These are phyloP conservation scores for Aphis craccivora DNA, from an alignment of 1,140 invertebrate species.

Conservation along the genomic window DNA sequence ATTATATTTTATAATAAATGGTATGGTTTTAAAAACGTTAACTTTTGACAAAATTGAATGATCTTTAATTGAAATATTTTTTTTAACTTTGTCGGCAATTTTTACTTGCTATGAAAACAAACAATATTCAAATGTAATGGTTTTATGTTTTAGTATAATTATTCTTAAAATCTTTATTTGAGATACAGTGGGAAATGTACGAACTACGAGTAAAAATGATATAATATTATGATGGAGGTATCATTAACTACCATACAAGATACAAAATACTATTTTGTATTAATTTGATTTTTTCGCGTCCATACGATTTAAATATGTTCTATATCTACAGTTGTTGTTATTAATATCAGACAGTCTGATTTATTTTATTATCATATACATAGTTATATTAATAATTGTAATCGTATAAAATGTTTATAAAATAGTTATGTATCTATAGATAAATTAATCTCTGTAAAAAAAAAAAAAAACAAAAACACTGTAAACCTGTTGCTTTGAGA, in stretches of 20 bases:
- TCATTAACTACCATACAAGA: too few species aligned
- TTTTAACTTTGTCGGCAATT: not conserved
- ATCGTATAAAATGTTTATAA: not conserved
- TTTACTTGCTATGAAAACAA: not conserved
- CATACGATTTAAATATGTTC: too few species aligned
- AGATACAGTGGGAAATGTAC: not conserved
- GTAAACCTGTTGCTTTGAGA: not conserved
- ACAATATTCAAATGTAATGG: not conserved
- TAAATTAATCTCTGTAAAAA: not conserved
- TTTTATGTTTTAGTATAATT: not conserved
- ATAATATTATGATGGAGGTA: not conserved
- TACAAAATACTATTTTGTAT: too few species aligned
- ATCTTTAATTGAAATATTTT: not conserved
- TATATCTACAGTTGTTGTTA: not conserved
- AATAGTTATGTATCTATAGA: not conserved
- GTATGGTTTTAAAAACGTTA: not conserved
- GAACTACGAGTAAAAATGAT: too few species aligned
- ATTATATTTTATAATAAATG: constrained; percentile 2
- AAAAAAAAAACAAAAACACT: not conserved
- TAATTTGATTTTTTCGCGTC: too few species aligned
- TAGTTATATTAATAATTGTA: not conserved
- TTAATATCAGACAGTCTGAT: not conserved
- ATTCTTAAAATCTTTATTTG: not conserved
- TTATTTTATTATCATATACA: not conserved
- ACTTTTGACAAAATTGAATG: not conserved